Evolutionary conservation across 2,797 vertebrate genomes (phyloP).

Genomic region (Gymnopithys bicolor): DNA sequence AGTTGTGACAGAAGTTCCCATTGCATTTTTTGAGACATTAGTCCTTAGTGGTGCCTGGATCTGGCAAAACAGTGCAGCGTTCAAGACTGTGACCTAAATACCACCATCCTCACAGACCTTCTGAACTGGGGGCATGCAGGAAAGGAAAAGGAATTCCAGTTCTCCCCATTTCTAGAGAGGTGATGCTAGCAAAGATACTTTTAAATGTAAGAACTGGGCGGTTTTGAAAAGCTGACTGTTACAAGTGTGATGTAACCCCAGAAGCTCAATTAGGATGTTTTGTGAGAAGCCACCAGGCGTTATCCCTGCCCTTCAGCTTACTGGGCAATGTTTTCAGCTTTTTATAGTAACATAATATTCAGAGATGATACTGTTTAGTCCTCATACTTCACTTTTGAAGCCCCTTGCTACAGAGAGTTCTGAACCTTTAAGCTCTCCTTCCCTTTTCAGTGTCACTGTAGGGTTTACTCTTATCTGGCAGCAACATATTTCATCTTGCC

Average conservation of each 20-base stretch:
- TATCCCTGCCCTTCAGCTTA: neutral
- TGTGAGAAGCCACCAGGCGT: neutral
- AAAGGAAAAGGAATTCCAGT: neutral
- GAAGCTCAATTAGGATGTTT: neutral
- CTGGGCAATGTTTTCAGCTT: neutral
- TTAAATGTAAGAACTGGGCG: neutral
- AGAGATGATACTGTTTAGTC: neutral
- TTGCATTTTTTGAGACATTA: neutral
- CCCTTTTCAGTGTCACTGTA: neutral
- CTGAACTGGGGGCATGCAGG: neutral
- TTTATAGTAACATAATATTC: neutral
- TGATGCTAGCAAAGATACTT: neutral
- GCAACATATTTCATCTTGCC: neutral
- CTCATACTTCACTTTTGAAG: neutral
- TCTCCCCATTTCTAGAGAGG: neutral
- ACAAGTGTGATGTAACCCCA: neutral
- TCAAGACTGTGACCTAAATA: neutral
- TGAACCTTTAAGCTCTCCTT: neutral
- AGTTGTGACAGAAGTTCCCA: neutral
- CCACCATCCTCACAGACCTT: fast-evolving
- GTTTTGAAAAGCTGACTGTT: neutral
- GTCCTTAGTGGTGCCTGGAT: neutral
- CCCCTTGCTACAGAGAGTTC: neutral
- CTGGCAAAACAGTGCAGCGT: neutral
- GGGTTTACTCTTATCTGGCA: neutral